Evolutionary conservation across 2,888 invertebrate species (phyloP).

Genomic region (Scaeva pyrastri): DNA sequence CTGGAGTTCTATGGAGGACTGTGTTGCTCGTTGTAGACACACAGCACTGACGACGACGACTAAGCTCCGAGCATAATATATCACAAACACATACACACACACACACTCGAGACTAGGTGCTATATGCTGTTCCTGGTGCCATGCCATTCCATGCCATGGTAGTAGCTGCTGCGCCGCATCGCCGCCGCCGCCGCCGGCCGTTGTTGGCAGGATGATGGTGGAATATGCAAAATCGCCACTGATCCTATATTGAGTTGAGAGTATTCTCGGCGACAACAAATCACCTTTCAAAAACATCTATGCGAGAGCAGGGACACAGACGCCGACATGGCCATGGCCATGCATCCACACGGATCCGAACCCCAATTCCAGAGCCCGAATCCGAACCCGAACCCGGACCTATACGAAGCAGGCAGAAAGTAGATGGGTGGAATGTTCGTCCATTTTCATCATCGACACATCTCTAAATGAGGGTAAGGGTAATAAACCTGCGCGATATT

Average conservation of each 20-base stretch:
- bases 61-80: conserved; percentile 52
- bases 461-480: conserved; percentile 7
- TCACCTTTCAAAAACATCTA: conserved; percentile 61
- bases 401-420: too few relatives aligned
- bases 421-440: neutral
- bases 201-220: neutral
- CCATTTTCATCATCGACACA: neutral
- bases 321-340: neutral
- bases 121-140: neutral
- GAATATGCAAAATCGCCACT: conserved; percentile 65
- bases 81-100: neutral
- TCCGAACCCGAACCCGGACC: neutral
- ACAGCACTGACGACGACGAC: conserved; percentile 49
- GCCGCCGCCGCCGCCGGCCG: too few relatives aligned
- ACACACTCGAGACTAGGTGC: too few relatives aligned
- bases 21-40: conserved; percentile 38
- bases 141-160: too few relatives aligned
- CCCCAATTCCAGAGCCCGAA: neutral
- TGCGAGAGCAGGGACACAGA: conserved; percentile 7
- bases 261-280: conserved; percentile 66
- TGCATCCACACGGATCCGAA: neutral
- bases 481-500: conserved; percentile 65
- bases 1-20: neutral
- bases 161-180: neutral
- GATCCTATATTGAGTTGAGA: conserved; percentile 68